phyloP scores from a whole-genome alignment of 2,113 vertebrate species.

The Willisornis vidua region DNA sequence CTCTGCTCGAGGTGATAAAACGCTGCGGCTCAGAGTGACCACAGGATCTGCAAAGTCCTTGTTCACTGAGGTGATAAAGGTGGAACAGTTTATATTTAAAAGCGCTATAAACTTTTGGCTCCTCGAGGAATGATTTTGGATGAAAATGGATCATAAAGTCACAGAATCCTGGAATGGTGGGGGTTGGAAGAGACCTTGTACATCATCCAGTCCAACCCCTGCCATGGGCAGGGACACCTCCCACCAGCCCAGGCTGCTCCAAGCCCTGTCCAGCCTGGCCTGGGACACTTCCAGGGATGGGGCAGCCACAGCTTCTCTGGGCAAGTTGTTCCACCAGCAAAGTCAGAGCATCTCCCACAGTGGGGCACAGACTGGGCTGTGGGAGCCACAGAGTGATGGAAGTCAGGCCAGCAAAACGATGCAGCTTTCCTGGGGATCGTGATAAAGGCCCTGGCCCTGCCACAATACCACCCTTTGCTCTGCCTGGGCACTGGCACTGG shows the following conservation, averaged over 20 bases:
- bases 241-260: not conserved
- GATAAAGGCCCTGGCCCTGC: not conserved
- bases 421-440: rapidly evolving
- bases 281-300: not conserved
- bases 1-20: not conserved
- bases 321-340: rapidly evolving
- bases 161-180: not conserved
- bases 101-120: not conserved
- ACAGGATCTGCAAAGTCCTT: not conserved
- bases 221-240: too few species aligned
- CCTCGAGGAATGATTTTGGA: not conserved
- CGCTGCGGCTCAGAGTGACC: not conserved
- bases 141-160: not conserved
- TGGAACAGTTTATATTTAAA: not conserved
- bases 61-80: not conserved
- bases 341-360: rapidly evolving
- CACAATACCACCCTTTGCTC: rapidly evolving
- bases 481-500: rapidly evolving
- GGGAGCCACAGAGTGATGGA: not conserved
- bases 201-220: too few species aligned
- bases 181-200: not conserved
- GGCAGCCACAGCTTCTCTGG: not conserved
- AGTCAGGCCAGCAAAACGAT: too few species aligned
- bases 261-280: not conserved
- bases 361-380: not conserved